A percentile compares a stretch with the other conserved stretches of the same genome.
These are phyloP conservation scores for Lacerta viridis DNA, from an alignment of 2,797 vertebrate genomes.

Conservation along the genomic window DNA sequence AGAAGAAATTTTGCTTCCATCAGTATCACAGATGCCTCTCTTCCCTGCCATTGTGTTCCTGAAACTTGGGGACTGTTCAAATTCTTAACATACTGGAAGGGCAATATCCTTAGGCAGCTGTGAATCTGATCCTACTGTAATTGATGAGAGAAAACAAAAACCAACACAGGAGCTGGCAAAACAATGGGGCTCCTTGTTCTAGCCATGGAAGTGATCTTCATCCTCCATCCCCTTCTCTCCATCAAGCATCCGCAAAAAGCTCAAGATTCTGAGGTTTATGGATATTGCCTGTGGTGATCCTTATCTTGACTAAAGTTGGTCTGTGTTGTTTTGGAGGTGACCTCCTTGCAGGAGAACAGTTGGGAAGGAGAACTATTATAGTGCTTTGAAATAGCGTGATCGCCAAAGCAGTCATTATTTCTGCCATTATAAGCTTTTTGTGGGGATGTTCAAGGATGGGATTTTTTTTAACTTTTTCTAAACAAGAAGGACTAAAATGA, in stretches of 20 bases:
- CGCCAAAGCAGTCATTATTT: constrained; percentile 11
- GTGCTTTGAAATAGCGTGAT: constrained; percentile 34
- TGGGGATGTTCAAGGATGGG: not conserved
- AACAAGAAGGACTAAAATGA: constrained; percentile 34
- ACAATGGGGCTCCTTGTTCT: constrained; percentile 80
- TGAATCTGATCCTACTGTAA: constrained; percentile 75
- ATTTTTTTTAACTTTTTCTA: constrained; percentile 35
- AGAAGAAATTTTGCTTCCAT: constrained; percentile 68
- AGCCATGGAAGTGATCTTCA: constrained; percentile 29
- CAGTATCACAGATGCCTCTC: constrained; percentile 69
- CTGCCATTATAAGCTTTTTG: constrained; percentile 30
- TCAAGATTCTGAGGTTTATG: not conserved
- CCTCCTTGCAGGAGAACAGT: constrained; percentile 10
- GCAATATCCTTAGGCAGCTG: constrained; percentile 82
- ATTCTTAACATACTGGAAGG: constrained; percentile 80
- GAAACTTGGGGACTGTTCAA: constrained; percentile 82
- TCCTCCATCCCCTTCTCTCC: constrained; percentile 39
- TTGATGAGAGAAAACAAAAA: constrained; percentile 77
- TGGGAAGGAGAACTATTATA: constrained; percentile 26
- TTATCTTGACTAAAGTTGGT: not conserved
- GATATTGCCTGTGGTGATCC: constrained; percentile 17
- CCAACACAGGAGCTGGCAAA: constrained; percentile 68
- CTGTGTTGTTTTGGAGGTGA: constrained; percentile 43
- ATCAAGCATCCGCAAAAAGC: constrained; percentile 43
- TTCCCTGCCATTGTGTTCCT: constrained; percentile 78